Base-by-base conservation (phyloP, 1,140 invertebrate genomes). In the Ips typographus region DNA sequence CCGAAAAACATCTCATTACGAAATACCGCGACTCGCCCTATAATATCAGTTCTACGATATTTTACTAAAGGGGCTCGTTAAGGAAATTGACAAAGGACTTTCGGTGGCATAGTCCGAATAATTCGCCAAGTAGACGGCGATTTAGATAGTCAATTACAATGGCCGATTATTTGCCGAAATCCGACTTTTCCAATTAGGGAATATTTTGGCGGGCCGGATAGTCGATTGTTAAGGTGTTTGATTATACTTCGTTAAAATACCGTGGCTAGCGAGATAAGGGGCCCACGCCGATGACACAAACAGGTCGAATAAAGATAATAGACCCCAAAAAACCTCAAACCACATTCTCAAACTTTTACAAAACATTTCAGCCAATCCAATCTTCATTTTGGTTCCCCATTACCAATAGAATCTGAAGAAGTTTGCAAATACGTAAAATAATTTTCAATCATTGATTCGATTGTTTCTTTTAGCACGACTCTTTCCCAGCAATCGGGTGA, bases 101-200 rank as follows among this genome's bases (percentile, higher is more conserved):
- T 64, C 39, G n/a, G 59, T 39, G 22, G 62, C 49, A 64, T 64
- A 55, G 37, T 55, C 55, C 62, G 51, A 64, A 64, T 64, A 53
- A 64, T 64, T 64, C 62, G 62, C 49, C 36, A 53, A 55, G 62
- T 55, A 42, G 62, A 52, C 51, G 51, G 39, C 62, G 39, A 64
- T 64, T 64, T 64, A 36, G 62, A 37, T 51, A 43, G 62, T 52
- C 62, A 62, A 62, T 62, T 62, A 64, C 62, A 64, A 64, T 64
- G 62, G 39, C 7, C 49, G 51, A 64, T 64, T 64, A 64, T 64
- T 64, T 64, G 62, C 49, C 8, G 62, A 64, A 55, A 40, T 64
- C 38, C 40, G 39, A 64, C 37, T 63, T 40, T 64, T 64, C 49
- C 62, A 64, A 64, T 64, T 64, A 64, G 62, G 51, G 62, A 64